Conservation (phyloP, 2,888 invertebrate genomes). For the Callosobruchus maculatus region DNA sequence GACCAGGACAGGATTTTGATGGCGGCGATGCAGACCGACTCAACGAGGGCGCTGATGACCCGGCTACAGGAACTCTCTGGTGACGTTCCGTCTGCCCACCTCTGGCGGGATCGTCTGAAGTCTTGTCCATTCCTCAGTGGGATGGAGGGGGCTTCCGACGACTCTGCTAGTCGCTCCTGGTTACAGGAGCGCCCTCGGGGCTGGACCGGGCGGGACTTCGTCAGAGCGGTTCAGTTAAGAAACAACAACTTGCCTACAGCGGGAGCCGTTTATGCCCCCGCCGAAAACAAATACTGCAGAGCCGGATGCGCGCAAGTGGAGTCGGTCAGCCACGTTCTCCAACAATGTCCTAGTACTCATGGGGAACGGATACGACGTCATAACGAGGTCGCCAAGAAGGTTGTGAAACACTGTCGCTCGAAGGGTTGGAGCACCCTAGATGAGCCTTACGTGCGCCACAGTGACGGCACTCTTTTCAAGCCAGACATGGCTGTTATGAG, state of each 20-base stretch:
- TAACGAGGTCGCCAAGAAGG: slow-evolving; percentile 8
- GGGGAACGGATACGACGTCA: slow-evolving; percentile 11
- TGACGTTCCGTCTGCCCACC: slow-evolving; percentile 1
- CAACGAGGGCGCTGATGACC: neutral
- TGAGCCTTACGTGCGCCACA: slow-evolving; percentile 23
- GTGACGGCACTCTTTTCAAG: slow-evolving; percentile 23
- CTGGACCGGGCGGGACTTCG: too few relatives aligned
- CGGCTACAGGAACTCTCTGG: slow-evolving; percentile 10
- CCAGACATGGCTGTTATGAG: slow-evolving; percentile 17
- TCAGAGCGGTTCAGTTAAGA: slow-evolving; percentile 15
- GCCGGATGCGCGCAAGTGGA: slow-evolving; percentile 10
- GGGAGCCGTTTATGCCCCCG: slow-evolving; percentile 11
- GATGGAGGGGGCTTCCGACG: neutral
- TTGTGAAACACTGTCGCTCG: slow-evolving; percentile 2
- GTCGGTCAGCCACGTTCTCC: slow-evolving; percentile 14
- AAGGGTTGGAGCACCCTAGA: slow-evolving; percentile 13
- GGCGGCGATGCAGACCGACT: slow-evolving; percentile 9
- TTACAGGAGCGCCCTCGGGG: slow-evolving; percentile 1
- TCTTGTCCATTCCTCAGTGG: neutral
- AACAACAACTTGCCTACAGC: slow-evolving; percentile 14
- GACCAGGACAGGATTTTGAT: slow-evolving; percentile 10
- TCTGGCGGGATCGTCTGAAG: slow-evolving; percentile 1
- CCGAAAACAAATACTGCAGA: neutral
- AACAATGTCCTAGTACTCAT: slow-evolving; percentile 16
- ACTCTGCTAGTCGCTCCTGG: slow-evolving; percentile 9